Evolutionary conservation across 92 coral and sea anemone genomes (phyloP).

Genomic region (Micromussa lordhowensis): DNA sequence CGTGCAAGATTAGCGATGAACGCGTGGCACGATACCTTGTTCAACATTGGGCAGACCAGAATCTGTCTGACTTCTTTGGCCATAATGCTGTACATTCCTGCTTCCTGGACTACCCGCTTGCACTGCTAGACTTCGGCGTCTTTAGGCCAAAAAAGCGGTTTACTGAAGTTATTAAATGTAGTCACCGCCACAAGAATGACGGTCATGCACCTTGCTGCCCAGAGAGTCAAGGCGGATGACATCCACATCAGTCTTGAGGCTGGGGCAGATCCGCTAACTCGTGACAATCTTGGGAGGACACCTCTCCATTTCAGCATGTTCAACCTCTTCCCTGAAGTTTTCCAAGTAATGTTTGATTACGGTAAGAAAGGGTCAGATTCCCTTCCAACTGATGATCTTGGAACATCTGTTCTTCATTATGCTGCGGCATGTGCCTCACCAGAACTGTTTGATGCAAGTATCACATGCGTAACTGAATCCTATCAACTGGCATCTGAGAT

Average conservation of each 20-base stretch:
- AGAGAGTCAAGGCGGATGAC: conserved; percentile 13
- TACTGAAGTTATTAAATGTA: conserved; percentile 33
- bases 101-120: conserved; percentile 30
- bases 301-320: conserved; percentile 47
- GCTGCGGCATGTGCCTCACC: conserved; percentile 40
- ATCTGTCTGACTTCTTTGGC: conserved; percentile 45
- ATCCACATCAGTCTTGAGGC: conserved; percentile 29
- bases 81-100: conserved; percentile 42
- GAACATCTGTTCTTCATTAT: conserved; percentile 47
- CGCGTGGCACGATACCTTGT: conserved; percentile 35
- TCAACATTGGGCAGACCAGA: conserved; percentile 41
- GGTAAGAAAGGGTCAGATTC: conserved; percentile 32
- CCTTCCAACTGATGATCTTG: conserved; percentile 29
- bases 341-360: conserved; percentile 26
- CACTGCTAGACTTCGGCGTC: conserved; percentile 17
- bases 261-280: conserved; percentile 41
- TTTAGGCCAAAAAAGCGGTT: conserved; percentile 29
- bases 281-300: conserved; percentile 53
- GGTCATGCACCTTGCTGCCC: conserved; percentile 50
- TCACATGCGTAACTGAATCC: conserved; percentile 17
- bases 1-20: conserved; percentile 34
- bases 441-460: conserved; percentile 19
- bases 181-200: conserved; percentile 31
- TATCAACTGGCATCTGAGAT: conserved; percentile 29
- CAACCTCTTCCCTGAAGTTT: conserved; percentile 35